Evolutionary conservation across 2,888 invertebrate species (phyloP), one percentile per base, ranked within the genome.

Genomic region (Scaptomyza flava): DNA sequence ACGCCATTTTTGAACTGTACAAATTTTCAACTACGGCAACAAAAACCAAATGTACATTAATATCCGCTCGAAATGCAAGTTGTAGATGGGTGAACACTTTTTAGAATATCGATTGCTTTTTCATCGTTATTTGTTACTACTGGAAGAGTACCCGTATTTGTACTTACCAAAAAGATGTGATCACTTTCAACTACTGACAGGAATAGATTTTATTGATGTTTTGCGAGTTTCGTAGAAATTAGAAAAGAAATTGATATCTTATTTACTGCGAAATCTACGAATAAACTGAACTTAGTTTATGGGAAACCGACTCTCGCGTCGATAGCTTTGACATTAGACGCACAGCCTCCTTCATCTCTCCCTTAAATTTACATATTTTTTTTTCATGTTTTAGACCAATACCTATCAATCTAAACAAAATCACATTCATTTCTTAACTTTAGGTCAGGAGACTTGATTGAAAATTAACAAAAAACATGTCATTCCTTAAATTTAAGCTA

Each of bases 1-100:
- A 30, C 5, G 43, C 48, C 74, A 73, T 73, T 27, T 17, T 34
- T 1, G 5, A 31, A 11, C 0, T 8, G 5, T 11, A 1, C 14
- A 23, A n/a, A 6, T 6, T 2, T 30, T 4, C 3, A 1, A 12
- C 23, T 11, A 17, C 9, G 4, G 23, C 36, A 9, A 2, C 8
- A 46, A 8, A 45, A 33, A 8, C 2, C 1, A 33, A 33, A 33
- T 38, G 3, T 3, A 6, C 14, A 12, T 3, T 9, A 9, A 12
- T 30, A 9, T 4, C 9, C 0, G 9, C 27, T 12, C 5, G 6
- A 20, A 14, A 2, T 3, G 6, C 14, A 27, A 11, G 1, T 33
- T 8, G 6, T 33, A 33, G 12, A 48, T 33, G 5, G 6, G 0
- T 14, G 17, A 0, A 27, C 17, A 17, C 34, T 6, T 5, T 3